phyloP scores from a whole-genome alignment of 2,113 vertebrate species.

The Nansenia antarctica region DNA sequence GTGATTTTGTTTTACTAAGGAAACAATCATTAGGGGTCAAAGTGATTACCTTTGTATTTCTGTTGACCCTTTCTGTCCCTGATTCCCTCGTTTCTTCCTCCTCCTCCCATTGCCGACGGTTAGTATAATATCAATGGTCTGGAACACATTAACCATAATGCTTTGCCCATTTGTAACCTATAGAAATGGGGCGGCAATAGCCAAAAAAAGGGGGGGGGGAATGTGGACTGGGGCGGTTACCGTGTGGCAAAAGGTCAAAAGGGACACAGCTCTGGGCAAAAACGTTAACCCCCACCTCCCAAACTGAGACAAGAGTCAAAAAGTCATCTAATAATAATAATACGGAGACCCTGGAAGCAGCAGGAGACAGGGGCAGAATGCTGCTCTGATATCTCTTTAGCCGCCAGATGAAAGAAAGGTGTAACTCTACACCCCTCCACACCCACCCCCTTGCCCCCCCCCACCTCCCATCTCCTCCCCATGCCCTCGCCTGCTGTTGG shows the following conservation, averaged over 20 bases:
- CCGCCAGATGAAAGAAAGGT: slow-evolving; percentile 60
- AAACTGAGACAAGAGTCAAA: slow-evolving; percentile 42
- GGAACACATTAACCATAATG: slow-evolving; percentile 66
- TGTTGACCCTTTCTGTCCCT: slow-evolving; percentile 49
- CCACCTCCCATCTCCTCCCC: slow-evolving; percentile 17
- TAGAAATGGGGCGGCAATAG: slow-evolving; percentile 36
- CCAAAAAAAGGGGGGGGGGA: slow-evolving; percentile 29
- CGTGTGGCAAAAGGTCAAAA: slow-evolving; percentile 61
- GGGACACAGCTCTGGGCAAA: slow-evolving; percentile 35
- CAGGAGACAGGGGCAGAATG: slow-evolving; percentile 17
- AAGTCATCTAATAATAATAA: slow-evolving; percentile 36
- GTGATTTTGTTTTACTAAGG: slow-evolving; percentile 61
- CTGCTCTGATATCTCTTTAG: slow-evolving; percentile 44
- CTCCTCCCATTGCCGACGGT: slow-evolving; percentile 20
- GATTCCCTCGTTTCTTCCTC: background rate
- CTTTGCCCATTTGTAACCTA: slow-evolving; percentile 41
- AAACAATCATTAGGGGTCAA: slow-evolving; percentile 74
- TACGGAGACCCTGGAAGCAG: too few species aligned
- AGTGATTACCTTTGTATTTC: slow-evolving; percentile 69
- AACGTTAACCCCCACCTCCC: slow-evolving; percentile 24
- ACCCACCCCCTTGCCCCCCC: background rate
- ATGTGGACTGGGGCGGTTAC: slow-evolving; percentile 30
- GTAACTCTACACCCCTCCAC: slow-evolving; percentile 50
- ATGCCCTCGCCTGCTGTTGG: slow-evolving; percentile 64
- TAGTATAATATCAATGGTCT: slow-evolving; percentile 49